A percentile compares a stretch with the other conserved stretches of the same genome.
Evolutionary conservation across 2,888 invertebrate species (phyloP).

Genomic region (Adelphocoris suturalis): DNA sequence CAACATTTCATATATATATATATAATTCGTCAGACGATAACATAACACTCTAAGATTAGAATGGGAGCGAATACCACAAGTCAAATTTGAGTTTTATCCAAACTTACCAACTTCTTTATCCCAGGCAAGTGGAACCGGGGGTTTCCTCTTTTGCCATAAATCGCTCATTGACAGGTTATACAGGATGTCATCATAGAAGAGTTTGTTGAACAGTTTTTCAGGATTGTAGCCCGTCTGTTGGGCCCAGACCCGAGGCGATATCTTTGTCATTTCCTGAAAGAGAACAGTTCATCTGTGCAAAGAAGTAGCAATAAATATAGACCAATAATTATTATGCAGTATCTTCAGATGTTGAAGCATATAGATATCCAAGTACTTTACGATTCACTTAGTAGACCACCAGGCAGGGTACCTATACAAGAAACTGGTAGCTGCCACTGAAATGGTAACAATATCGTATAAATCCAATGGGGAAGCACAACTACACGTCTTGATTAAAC

Average conservation of each 20-base stretch:
- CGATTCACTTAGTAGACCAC: too few relatives aligned
- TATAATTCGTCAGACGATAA: too few relatives aligned
- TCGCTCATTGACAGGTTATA: conserved; percentile 96
- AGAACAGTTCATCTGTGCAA: not conserved
- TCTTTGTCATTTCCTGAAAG: not conserved
- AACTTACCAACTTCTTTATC: conserved; percentile 44
- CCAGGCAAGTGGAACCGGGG: conserved; percentile 87
- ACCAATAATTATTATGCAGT: too few relatives aligned
- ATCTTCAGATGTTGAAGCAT: too few relatives aligned
- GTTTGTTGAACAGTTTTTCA: conserved; percentile 92
- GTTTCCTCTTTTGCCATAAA: conserved; percentile 94
- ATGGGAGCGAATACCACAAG: not conserved
- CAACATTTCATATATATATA: too few relatives aligned
- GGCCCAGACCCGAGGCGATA: conserved; percentile 93
- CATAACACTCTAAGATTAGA: too few relatives aligned
- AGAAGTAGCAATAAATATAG: conserved; percentile 86
- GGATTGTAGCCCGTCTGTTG: conserved; percentile 90
- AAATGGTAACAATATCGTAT: too few relatives aligned
- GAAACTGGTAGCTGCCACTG: too few relatives aligned
- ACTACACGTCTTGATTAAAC: too few relatives aligned
- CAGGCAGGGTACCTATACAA: too few relatives aligned
- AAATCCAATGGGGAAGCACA: too few relatives aligned
- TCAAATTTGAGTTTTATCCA: not conserved
- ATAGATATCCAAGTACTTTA: too few relatives aligned
- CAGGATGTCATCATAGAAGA: conserved; percentile 96